phyloP scores from a whole-genome alignment of 2,797 vertebrate genomes.

The Gouania willdenowi region DNA sequence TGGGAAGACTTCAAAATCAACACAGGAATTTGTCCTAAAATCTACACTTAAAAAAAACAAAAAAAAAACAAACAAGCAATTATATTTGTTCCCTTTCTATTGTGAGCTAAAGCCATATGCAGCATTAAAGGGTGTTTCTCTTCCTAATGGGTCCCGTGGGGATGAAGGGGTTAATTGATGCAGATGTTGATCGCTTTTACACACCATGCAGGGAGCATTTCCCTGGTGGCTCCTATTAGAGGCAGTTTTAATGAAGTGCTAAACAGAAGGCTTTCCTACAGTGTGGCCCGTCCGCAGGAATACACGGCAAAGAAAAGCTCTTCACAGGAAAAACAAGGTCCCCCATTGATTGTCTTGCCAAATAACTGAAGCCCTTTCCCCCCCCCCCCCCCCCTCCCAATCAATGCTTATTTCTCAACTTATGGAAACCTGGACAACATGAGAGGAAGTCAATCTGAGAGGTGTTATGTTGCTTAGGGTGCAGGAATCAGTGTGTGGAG shows the following conservation, averaged over 20 bases:
- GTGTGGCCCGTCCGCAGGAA: conserved; percentile 71
- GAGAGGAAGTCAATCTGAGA: conserved; percentile 67
- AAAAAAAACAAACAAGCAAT: conserved; percentile 75
- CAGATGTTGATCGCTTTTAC: conserved; percentile 90
- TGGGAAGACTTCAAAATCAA: conserved; percentile 6
- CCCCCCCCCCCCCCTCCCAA: too few species aligned
- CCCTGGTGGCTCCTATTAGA: conserved; percentile 88
- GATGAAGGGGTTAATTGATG: conserved; percentile 88
- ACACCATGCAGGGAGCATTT: conserved; percentile 78
- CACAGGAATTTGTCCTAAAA: conserved; percentile 21
- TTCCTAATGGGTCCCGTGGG: conserved; percentile 82
- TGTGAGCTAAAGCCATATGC: conserved; percentile 81
- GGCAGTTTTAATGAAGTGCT: conserved; percentile 90
- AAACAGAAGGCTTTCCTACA: conserved; percentile 82
- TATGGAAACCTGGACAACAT: conserved; percentile 58
- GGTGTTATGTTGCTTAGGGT: conserved; percentile 34
- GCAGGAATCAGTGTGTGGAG: conserved; percentile 15
- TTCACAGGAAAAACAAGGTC: conserved; percentile 63
- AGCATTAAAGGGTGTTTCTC: conserved; percentile 86
- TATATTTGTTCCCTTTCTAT: conserved; percentile 72
- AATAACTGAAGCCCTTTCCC: conserved; percentile 70
- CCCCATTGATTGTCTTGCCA: conserved; percentile 73
- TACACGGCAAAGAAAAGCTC: conserved; percentile 63
- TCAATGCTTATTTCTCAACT: conserved; percentile 71
- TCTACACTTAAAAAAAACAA: conserved; percentile 54